phyloP scores from a whole-genome alignment of 2,888 invertebrate species.

The Meganola albula region DNA sequence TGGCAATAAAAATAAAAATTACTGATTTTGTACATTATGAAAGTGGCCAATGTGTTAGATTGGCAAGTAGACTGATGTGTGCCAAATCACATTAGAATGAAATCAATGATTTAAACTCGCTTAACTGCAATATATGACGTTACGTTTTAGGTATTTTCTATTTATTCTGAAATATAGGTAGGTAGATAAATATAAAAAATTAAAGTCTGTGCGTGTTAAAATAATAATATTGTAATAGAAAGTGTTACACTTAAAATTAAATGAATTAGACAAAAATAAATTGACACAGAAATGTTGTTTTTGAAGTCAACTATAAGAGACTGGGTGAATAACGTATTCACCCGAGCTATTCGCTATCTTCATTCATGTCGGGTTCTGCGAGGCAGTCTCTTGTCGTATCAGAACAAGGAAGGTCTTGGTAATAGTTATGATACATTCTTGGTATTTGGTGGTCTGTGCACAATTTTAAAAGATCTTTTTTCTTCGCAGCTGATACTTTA shows the following conservation, averaged over 20 bases:
- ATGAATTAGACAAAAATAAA: background rate
- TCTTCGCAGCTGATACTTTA: conserved; percentile 1
- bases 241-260: background rate
- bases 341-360: conserved; percentile 2
- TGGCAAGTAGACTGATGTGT: background rate
- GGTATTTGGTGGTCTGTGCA: conserved; percentile 2
- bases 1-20: background rate
- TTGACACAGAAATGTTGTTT: background rate
- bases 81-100: background rate
- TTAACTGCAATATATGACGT: background rate
- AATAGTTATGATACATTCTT: conserved; percentile 2
- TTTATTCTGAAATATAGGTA: background rate
- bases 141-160: background rate
- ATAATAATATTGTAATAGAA: background rate
- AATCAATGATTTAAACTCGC: background rate
- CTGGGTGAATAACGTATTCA: background rate
- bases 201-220: background rate
- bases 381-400: background rate
- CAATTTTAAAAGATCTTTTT: conserved; percentile 6
- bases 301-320: background rate
- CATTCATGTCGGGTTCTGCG: background rate
- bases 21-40: background rate
- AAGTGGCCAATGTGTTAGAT: background rate
- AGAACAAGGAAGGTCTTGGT: background rate
- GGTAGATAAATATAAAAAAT: background rate